These are phyloP conservation scores for Halichoeres trimaculatus DNA, from an alignment of 2,113 vertebrate species.

Conservation along the genomic window DNA sequence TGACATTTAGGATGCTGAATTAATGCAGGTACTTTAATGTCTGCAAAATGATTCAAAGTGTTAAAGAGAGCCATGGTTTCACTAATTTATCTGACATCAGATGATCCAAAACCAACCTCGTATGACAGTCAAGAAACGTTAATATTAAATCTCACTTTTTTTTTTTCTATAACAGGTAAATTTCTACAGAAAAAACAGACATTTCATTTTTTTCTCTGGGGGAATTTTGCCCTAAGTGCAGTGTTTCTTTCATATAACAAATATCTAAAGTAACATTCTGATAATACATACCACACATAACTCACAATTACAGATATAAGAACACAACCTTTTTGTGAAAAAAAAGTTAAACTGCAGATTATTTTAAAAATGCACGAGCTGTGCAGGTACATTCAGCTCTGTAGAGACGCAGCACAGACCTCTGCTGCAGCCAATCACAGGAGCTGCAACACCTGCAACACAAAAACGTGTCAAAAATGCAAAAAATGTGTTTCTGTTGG, in stretches of 20 bases:
- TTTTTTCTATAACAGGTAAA: too few species aligned
- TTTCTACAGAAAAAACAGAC: too few species aligned
- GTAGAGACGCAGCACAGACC: background rate
- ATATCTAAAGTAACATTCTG: too few species aligned
- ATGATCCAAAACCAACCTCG: too few species aligned
- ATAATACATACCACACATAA: too few species aligned
- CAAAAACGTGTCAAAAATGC: background rate
- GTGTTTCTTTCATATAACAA: background rate
- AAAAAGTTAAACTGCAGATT: background rate
- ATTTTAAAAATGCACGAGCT: background rate
- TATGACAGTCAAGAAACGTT: too few species aligned
- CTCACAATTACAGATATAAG: too few species aligned
- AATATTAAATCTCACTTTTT: too few species aligned
- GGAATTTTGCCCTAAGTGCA: too few species aligned
- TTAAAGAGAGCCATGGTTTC: background rate
- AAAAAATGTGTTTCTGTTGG: too few species aligned
- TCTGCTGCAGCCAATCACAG: background rate
- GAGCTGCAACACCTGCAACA: background rate
- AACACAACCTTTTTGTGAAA: background rate
- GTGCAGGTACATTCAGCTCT: background rate
- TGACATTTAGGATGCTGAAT: background rate
- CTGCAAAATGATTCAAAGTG: background rate
- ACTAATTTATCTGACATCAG: too few species aligned
- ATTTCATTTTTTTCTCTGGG: too few species aligned
- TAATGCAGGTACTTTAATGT: background rate